Conservation (phyloP, 2,797 vertebrate species). For the Allobates femoralis region DNA sequence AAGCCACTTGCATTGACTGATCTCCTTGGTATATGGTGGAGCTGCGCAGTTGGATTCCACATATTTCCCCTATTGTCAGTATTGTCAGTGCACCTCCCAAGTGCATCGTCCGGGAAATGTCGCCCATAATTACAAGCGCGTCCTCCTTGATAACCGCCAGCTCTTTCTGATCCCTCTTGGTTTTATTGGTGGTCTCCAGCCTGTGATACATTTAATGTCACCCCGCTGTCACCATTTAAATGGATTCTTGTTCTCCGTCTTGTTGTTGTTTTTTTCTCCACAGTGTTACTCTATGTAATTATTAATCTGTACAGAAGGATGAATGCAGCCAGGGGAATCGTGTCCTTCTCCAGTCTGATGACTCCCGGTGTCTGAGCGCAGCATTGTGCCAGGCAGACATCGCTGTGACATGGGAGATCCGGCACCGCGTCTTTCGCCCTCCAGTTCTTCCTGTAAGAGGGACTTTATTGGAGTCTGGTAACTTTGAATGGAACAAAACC, state of each 20-base stretch:
- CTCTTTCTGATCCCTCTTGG: not conserved
- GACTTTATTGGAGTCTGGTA: slow-evolving; percentile 1
- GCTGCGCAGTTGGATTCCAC: no score
- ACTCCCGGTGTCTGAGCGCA: not conserved
- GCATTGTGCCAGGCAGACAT: slow-evolving; percentile 19
- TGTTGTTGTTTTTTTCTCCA: slow-evolving; percentile 1
- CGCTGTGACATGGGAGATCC: slow-evolving; percentile 13
- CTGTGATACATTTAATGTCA: slow-evolving; percentile 1
- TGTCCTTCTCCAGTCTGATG: slow-evolving; percentile 43
- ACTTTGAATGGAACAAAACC: not conserved
- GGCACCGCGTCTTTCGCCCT: slow-evolving; percentile 18
- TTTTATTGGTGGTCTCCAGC: not conserved
- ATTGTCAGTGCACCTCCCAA: not conserved
- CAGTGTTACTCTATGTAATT: not conserved
- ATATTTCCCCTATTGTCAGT: no score
- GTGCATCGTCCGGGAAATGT: not conserved
- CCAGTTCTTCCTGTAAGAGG: not conserved
- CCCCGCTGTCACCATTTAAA: not conserved
- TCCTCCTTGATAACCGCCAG: not conserved
- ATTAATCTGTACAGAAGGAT: not conserved
- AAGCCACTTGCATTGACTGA: no score
- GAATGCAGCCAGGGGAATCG: slow-evolving; percentile 35
- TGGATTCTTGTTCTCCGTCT: slow-evolving; percentile 7
- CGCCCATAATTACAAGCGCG: not conserved
- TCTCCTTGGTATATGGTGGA: no score